phyloP scores from a whole-genome alignment of 1,140 invertebrate species.

The Drosophila orena region DNA sequence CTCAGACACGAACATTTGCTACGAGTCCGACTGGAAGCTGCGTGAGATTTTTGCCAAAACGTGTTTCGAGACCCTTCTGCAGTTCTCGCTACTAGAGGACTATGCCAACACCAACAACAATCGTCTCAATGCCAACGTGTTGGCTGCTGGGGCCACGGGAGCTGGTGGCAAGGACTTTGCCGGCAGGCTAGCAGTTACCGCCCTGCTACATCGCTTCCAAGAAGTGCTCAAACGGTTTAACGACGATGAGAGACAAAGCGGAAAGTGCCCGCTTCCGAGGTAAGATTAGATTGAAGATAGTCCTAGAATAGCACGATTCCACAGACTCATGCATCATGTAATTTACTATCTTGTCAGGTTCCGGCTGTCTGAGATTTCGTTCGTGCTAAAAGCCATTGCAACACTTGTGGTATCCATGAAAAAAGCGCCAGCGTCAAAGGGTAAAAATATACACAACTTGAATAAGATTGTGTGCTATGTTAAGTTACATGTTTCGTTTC shows the following conservation, averaged over 20 bases:
- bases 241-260: conserved; percentile 94
- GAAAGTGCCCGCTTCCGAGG: conserved; percentile 96
- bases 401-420: conserved; percentile 96
- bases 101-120: conserved; percentile 79
- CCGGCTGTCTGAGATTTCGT: conserved; percentile 97
- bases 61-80: conserved; percentile 97
- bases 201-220: conserved; percentile 95
- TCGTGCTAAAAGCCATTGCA: conserved; percentile 97
- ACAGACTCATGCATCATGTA: not conserved
- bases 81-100: conserved; percentile 94
- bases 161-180: conserved; percentile 88
- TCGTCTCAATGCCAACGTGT: conserved; percentile 71
- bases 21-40: conserved; percentile 92
- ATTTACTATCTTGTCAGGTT: conserved; percentile 88
- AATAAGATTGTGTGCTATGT: not conserved
- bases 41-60: conserved; percentile 98
- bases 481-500: not conserved
- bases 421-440: conserved; percentile 94
- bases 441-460: conserved; percentile 81
- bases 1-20: conserved; percentile 89
- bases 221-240: conserved; percentile 95
- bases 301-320: not conserved
- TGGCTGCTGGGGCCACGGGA: conserved; percentile 57
- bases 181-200: conserved; percentile 94
- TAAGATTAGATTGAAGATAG: conserved; percentile 75